Conservation (phyloP, 2,797 vertebrate species). For the Cetoscarus ocellatus region DNA sequence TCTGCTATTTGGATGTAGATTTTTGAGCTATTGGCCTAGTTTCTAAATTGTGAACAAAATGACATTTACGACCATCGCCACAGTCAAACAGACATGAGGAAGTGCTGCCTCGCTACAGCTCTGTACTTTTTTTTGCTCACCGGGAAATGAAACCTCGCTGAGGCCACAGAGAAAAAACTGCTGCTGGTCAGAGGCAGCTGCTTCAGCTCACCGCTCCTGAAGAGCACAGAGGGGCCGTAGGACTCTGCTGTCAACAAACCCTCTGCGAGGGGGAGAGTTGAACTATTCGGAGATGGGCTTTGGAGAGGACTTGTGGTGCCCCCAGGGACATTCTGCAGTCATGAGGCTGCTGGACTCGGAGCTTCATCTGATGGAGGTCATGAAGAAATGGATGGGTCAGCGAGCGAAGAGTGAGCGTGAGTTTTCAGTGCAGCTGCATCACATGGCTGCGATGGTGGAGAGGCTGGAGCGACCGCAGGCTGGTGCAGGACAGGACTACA, state of each 20-base stretch:
- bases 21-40: too few species aligned
- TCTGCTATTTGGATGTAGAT: too few species aligned
- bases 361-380: conserved; percentile 93
- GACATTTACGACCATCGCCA: background rate
- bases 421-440: conserved; percentile 91
- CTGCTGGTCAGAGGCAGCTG: conserved; percentile 44
- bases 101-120: conserved; percentile 45
- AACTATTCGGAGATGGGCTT: conserved; percentile 87
- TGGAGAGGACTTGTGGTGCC: conserved; percentile 89
- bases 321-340: conserved; percentile 89
- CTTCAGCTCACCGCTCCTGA: background rate
- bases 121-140: conserved; percentile 19
- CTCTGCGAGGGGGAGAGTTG: background rate
- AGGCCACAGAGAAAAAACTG: conserved; percentile 22
- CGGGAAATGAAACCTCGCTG: conserved; percentile 69
- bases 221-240: background rate
- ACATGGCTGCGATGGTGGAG: conserved; percentile 89
- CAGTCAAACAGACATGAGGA: conserved; percentile 60
- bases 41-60: conserved; percentile 31
- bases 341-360: conserved; percentile 93
- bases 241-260: conserved; percentile 12
- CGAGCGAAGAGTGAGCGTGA: conserved; percentile 94
- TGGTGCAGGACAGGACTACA: conserved; percentile 73
- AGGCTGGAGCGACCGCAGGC: conserved; percentile 86
- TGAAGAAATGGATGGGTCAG: conserved; percentile 97